Base-by-base conservation (phyloP, 2,888 invertebrate species). In the Odontocerum albicorne region DNA sequence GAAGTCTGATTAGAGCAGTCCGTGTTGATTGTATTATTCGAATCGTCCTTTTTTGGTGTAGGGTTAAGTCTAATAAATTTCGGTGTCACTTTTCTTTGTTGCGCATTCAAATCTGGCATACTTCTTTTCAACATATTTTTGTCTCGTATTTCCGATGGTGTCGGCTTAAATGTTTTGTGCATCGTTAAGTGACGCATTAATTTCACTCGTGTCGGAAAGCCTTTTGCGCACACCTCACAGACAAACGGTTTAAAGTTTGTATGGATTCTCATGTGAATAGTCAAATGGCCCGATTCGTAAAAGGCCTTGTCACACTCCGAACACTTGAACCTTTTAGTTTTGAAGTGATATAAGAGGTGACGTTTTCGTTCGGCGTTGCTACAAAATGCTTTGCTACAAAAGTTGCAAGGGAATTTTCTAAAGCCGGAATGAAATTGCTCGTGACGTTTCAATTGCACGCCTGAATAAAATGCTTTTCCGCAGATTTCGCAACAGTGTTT, bases 271-370 rank as follows among this genome's bases (percentile, higher is more conserved):
- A 67, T 63, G 53, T 72, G 70, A 22, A 68, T 64, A 49, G 67
- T 66, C 35, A 71, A 59, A 58, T 70, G 68, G 16, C 68, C 68
- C 1, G 68, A 68, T 53, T 70, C 70, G 50, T 66, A 69, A 44
- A 69, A 70, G 6, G 62, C 57, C 58, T 69, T 69, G 8, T 53
- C 53, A 38, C 70, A 70, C 12, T 65, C 47, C n/a, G 63, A 52
- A 51, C 70, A 70, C 46, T 62, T 60, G 49, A 66, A 69, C 36
- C 63, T 65, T 40, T 68, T 69, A 3, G 65, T 66, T 4, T 68
- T 68, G 7, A 64, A 66, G 49, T 70, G 70, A 55, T 70, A 70
- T 35, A 66, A 65, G 15, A 66, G 49, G 56, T 70, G 70, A 21
- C 70, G 62, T 17, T 65, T 67, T 3, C 69, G 57, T 52, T 69